Evolutionary conservation across 2,888 invertebrate genomes (phyloP).

Genomic region (Thecocarcelia acutangulata): DNA sequence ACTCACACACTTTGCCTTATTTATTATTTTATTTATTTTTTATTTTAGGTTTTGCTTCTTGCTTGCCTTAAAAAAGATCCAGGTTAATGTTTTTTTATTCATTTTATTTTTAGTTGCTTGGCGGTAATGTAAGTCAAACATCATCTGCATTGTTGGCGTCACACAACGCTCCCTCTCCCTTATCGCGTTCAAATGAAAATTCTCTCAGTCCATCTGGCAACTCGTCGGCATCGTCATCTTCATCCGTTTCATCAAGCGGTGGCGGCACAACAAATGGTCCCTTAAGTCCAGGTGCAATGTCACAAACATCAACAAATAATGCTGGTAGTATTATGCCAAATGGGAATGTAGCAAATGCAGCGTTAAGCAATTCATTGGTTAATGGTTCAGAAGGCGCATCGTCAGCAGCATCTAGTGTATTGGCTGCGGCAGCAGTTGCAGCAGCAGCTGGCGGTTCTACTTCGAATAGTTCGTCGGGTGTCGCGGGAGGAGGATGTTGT

Average conservation of each 20-base stretch:
- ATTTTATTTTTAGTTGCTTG: constrained; percentile 73
- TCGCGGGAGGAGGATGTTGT: constrained; percentile 84
- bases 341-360: constrained; percentile 42
- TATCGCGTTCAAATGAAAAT: constrained; percentile 88
- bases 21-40: constrained; percentile 33
- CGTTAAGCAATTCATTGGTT: constrained; percentile 40
- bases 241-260: constrained; percentile 72
- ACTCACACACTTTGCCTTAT: neutral
- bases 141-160: constrained; percentile 83
- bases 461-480: constrained; percentile 50
- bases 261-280: constrained; percentile 74
- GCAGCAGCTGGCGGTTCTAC: constrained; percentile 55
- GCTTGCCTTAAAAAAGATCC: constrained; percentile 43
- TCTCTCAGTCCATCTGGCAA: constrained; percentile 87
- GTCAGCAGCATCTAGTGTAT: constrained; percentile 61
- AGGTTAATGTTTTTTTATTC: constrained; percentile 52
- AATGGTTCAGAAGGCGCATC: constrained; percentile 50
- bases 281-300: constrained; percentile 81
- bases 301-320: constrained; percentile 81
- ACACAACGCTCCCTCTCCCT: constrained; percentile 85
- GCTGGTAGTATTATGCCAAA: constrained; percentile 62
- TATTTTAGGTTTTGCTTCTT: constrained; percentile 38
- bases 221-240: constrained; percentile 79
- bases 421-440: constrained; percentile 69
- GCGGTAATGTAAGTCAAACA: constrained; percentile 79